Base-by-base conservation (phyloP, 2,888 invertebrate species). In the Kryphioiulus occultus region DNA sequence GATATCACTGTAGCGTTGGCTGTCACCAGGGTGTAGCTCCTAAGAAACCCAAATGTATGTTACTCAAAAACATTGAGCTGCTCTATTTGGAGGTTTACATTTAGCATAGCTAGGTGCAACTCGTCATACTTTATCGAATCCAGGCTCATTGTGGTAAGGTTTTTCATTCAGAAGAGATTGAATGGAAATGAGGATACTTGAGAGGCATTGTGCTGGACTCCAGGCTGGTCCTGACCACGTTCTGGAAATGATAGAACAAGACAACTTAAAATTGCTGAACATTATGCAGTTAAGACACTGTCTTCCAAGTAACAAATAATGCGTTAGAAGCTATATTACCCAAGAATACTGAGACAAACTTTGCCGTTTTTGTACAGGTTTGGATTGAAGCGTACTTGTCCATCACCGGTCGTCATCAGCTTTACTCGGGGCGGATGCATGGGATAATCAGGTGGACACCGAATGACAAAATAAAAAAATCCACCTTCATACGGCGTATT, bases 121-220 rank as follows among this genome's bases (percentile, higher is more conserved):
- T 19, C 0, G 10, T 88, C 90, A 89, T 90, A 93, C 93, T 90
- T 91, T 92, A 90, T 94, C 93, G 91, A 93, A 94, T 35, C 94
- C 94, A 32, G 94, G 94, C 91, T 94, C 94, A 91, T 94, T 94
- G 91, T 93, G 94, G 90, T 94, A 94, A 7, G 94, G 94, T 89
- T 94, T 93, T 89, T 94, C 94, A 90, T 93, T 94, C 90, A 94
- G 92, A 19, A 94, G 91, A 59, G 94, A 94, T 92, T 94, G 94
- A 88, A 94, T 93, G 7, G 94, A 94, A 84, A 94, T 92, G 9
- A 94, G 91, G 39, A 94, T 92, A 89, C 93, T 93, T 9, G 93
- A 92, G 44, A 94, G 90, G 90, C 93, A 93, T 89, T 93, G 93
- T 5, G 93, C 93, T 4, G 94, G 93, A 90, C 93, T 93, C 94